A percentile compares a stretch with the other conserved stretches of the same genome.
These are phyloP conservation scores for Myotis daubentonii DNA, from an alignment of 2,797 vertebrate species.

Conservation along the genomic window DNA sequence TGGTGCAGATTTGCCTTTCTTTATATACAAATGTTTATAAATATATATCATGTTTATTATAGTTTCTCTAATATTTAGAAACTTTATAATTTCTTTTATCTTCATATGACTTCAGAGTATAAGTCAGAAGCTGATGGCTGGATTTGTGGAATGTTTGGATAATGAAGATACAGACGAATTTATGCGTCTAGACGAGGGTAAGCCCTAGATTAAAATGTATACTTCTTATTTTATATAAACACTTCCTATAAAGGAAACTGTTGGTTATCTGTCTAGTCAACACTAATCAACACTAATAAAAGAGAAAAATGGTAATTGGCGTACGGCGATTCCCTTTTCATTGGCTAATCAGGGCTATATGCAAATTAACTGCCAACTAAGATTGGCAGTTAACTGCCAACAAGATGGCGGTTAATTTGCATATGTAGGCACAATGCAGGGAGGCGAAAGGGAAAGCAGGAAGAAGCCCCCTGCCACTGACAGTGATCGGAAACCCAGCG, in stretches of 20 bases:
- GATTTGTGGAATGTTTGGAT: conserved; percentile 98
- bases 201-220: conserved; percentile 56
- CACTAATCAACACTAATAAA: too few species aligned
- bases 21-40: background rate
- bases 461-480: too few species aligned
- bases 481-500: too few species aligned
- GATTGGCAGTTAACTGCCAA: too few species aligned
- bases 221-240: background rate
- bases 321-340: too few species aligned
- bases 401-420: too few species aligned
- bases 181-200: conserved; percentile 92
- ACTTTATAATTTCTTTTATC: conserved; percentile 41
- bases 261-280: background rate
- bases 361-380: too few species aligned
- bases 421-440: too few species aligned
- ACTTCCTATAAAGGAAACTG: background rate
- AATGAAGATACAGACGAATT: conserved; percentile 95
- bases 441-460: too few species aligned
- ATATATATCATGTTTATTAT: background rate
- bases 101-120: conserved; percentile 85
- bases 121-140: conserved; percentile 97
- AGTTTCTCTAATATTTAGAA: conserved; percentile 22
- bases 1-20: conserved; percentile 18
- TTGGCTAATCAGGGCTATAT: too few species aligned
- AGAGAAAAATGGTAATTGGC: too few species aligned